These are phyloP conservation scores for Sphaerodactylus townsendi DNA, from an alignment of 2,113 vertebrate species.

Conservation along the genomic window DNA sequence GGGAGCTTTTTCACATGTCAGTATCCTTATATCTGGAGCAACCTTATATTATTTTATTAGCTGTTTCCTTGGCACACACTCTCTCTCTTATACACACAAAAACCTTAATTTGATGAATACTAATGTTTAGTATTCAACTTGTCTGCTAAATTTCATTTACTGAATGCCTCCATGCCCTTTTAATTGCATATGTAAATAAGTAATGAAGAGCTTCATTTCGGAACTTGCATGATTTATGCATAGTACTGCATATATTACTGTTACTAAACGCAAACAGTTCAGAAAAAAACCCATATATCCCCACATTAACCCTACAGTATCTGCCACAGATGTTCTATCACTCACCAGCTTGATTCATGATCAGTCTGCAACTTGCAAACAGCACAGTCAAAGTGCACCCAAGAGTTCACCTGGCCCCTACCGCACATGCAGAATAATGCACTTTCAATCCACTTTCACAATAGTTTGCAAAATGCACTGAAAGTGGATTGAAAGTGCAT, in stretches of 20 bases:
- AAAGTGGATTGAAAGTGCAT: too few species aligned
- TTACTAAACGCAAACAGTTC: slow-evolving; percentile 5
- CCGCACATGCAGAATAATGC: too few species aligned
- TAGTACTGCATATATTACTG: background rate
- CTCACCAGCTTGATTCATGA: too few species aligned
- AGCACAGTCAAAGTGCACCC: too few species aligned
- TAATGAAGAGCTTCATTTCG: slow-evolving; percentile 20
- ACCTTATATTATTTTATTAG: background rate
- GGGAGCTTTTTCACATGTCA: background rate
- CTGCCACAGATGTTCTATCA: too few species aligned
- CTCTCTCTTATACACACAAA: background rate
- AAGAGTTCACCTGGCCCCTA: too few species aligned
- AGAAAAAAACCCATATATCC: background rate
- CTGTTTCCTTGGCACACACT: background rate
- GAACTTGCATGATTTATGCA: slow-evolving; percentile 11
- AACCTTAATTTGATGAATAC: background rate
- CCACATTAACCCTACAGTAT: background rate
- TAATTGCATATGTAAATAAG: slow-evolving; percentile 35
- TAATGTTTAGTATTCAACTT: slow-evolving; percentile 19
- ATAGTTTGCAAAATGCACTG: too few species aligned
- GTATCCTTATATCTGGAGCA: background rate
- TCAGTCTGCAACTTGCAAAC: too few species aligned
- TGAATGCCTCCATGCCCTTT: slow-evolving; percentile 16
- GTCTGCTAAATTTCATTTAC: slow-evolving; percentile 9
- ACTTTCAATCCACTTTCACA: too few species aligned